Evolutionary conservation across 2,888 invertebrate genomes (phyloP), one percentile per base, ranked within the genome.

Genomic region (Chymomyza amoena): DNA sequence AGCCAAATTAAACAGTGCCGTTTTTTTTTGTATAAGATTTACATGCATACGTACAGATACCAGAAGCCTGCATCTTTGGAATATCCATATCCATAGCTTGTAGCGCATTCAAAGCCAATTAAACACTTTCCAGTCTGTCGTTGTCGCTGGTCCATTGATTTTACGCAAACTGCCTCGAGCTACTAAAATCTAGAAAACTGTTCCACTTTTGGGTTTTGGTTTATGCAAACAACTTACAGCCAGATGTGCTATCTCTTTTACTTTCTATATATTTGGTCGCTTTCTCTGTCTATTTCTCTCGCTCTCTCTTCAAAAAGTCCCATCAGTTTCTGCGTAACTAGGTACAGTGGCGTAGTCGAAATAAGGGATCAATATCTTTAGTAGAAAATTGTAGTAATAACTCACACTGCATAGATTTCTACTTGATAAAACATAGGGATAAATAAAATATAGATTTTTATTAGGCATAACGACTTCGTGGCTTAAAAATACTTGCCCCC

Each of bases 71-170:
- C 50, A 28, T 13, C 20, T n/a, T 18, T 13, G 13, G 13, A 10
- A 45, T 45, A 45, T 45, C 39, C 13, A 45, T 32, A 32, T 32
- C 32, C 32, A 32, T 13, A 45, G 39, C 60, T n/a, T 10, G 60
- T 36, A 15, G 16, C 13, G 36, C 28, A 72, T 74, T 74, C 84
- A 81, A 74, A 81, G 84, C 73, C 75, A 84, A 81, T 82, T 82
- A 82, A 78, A 75, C 70, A 81, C 73, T 79, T 75, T 73, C 15
- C 10, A n/a, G 6, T 54, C 20, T 54, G 54, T 54, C 16, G 54
- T 45, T 45, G 39, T 13, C 39, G 20, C 18, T 54, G 59, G 70
- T 56, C 70, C 64, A 76, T 86, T 77, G 77, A 86, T 84, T 77
- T 82, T 82, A 39, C 54, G 36, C 50, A 18, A 54, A 45, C 16